Evolutionary conservation across 2,113 vertebrate genomes (phyloP).

Genomic region (Alethe diademata): DNA sequence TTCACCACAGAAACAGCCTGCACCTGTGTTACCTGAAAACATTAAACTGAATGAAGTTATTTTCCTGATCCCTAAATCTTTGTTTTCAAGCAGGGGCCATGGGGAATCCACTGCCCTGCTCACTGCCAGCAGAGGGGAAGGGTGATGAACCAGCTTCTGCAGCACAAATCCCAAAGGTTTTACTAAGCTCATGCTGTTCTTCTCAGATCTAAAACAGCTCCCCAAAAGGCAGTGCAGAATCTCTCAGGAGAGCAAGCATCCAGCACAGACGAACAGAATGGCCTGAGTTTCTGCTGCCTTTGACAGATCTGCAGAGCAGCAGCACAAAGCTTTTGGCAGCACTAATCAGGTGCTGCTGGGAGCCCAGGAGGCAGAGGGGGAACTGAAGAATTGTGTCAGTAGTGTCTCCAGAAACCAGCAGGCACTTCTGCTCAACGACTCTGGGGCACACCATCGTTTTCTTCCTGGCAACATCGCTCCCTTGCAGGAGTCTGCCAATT

Average conservation of each 20-base stretch:
- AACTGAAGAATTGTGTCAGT: background rate
- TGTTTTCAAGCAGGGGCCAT: background rate
- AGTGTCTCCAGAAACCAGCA: background rate
- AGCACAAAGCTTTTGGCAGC: background rate
- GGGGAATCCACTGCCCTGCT: background rate
- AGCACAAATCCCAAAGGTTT: background rate
- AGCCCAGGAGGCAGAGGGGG: background rate
- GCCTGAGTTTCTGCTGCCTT: background rate
- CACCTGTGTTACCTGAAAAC: background rate
- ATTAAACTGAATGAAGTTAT: background rate
- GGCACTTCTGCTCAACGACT: background rate
- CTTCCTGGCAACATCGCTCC: background rate
- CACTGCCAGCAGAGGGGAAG: background rate
- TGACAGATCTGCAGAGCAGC: background rate
- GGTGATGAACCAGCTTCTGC: background rate
- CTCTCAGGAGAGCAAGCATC: background rate
- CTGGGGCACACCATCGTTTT: background rate
- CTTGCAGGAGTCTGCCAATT: background rate
- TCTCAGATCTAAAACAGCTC: background rate
- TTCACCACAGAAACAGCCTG: background rate
- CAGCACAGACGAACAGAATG: background rate
- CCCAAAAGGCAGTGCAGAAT: background rate
- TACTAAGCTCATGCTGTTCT: background rate
- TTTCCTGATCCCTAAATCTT: background rate
- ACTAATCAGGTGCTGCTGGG: background rate